Evolutionary conservation across 2,888 invertebrate species (phyloP).

Genomic region (Digitonthophagus gazella): DNA sequence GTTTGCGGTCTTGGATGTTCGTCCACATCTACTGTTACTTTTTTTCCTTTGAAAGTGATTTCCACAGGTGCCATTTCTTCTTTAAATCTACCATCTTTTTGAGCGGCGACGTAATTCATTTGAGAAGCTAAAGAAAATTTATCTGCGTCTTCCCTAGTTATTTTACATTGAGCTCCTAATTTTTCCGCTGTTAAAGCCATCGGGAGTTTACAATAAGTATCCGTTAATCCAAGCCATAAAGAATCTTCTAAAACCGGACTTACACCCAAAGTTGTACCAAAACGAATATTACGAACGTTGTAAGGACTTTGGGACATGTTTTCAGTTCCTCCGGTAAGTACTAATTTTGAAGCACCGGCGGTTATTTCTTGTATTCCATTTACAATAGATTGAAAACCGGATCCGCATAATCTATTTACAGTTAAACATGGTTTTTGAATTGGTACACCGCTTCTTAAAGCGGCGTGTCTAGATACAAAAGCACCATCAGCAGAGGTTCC

Average conservation of each 20-base stretch:
- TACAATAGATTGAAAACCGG: constrained; percentile 93
- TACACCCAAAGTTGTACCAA: constrained; percentile 81
- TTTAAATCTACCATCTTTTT: constrained; percentile 85
- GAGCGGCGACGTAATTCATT: constrained; percentile 65
- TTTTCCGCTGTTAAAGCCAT: constrained; percentile 98
- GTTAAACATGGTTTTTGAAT: constrained; percentile 79
- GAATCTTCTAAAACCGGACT: constrained; percentile 81
- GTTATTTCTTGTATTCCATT: constrained; percentile 90
- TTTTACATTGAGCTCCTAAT: constrained; percentile 78
- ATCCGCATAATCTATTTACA: constrained; percentile 94
- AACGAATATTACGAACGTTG: constrained; percentile 78
- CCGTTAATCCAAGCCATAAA: constrained; percentile 85
- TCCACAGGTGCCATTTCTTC: constrained; percentile 86
- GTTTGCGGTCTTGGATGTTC: constrained; percentile 93
- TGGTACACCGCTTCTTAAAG: constrained; percentile 81
- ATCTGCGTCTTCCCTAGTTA: constrained; percentile 82
- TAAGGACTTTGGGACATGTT: constrained; percentile 95
- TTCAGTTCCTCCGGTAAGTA: constrained; percentile 89
- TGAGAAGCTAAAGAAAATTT: constrained; percentile 84
- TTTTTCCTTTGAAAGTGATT: constrained; percentile 79
- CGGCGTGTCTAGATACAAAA: constrained; percentile 85
- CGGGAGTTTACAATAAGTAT: constrained; percentile 84
- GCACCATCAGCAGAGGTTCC: constrained; percentile 83
- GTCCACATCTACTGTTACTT: constrained; percentile 74
- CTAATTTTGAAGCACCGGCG: constrained; percentile 79